phyloP scores from a whole-genome alignment of 2,888 invertebrate genomes.

The Melangyna quadrimaculata region DNA sequence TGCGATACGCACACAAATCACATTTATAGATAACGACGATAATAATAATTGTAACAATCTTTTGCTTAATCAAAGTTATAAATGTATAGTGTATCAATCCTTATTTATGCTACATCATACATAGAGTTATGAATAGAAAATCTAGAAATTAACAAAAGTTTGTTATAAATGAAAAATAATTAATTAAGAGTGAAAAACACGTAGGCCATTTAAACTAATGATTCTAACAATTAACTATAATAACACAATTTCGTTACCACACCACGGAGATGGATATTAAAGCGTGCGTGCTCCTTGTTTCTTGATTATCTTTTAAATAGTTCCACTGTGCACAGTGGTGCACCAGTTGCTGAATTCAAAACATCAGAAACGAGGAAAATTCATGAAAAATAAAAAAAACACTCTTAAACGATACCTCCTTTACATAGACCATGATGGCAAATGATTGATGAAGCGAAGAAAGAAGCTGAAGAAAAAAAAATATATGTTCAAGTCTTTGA shows the following conservation, averaged over 20 bases:
- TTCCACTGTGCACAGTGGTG: no score
- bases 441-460: constrained; percentile 50
- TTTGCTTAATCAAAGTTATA: neutral
- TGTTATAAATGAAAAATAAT: neutral
- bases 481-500: constrained; percentile 48
- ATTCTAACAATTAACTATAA: constrained; percentile 44
- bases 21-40: constrained; percentile 22
- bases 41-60: neutral
- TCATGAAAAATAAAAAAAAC: neutral
- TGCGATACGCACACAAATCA: constrained; percentile 18
- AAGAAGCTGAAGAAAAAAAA: constrained; percentile 30
- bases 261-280: neutral
- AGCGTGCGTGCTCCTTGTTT: constrained; percentile 9
- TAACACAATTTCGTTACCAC: constrained; percentile 29
- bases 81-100: neutral
- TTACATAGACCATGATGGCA: neutral
- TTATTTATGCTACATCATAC: neutral
- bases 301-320: constrained; percentile 15
- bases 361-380: constrained; percentile 26
- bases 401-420: constrained; percentile 4
- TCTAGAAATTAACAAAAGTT: neutral
- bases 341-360: constrained; percentile 26
- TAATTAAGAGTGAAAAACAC: constrained; percentile 22
- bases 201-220: constrained; percentile 40
- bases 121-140: neutral